These are phyloP conservation scores for Oreochromis spilurus DNA, from an alignment of 2,113 vertebrate species.

Conservation along the genomic window DNA sequence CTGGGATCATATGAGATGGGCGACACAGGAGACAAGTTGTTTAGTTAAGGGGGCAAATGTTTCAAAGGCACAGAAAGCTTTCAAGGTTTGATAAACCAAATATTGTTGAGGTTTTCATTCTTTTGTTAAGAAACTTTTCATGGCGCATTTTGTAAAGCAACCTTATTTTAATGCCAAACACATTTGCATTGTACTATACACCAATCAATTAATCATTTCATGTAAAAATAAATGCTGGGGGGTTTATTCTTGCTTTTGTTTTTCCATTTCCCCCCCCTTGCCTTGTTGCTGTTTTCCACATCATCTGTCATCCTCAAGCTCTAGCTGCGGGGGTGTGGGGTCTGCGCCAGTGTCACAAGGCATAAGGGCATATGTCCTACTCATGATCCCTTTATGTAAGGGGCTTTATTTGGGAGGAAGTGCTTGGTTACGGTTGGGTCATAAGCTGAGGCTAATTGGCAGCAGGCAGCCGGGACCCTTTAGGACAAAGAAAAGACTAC, in stretches of 20 bases:
- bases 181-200: not conserved
- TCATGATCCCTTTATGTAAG: constrained; percentile 49
- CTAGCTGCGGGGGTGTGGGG: not conserved
- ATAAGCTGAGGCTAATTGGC: constrained; percentile 42
- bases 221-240: not conserved
- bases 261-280: fast-evolving
- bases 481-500: not conserved
- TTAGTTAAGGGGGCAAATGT: fast-evolving
- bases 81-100: not conserved
- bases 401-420: constrained; percentile 6
- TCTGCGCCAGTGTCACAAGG: constrained; percentile 2
- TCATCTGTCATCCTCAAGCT: not conserved
- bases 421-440: not conserved
- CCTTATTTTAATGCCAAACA: not conserved
- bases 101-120: not conserved
- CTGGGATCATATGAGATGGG: not conserved
- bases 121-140: not conserved
- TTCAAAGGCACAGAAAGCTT: not conserved
- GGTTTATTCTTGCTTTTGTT: not conserved
- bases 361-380: constrained; percentile 17
- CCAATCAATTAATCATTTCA: not conserved
- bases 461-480: not conserved
- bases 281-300: not conserved
- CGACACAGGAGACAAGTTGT: not conserved
- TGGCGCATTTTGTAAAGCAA: fast-evolving